A percentile compares a stretch with the other conserved stretches of the same genome.
Conservation (phyloP, 2,113 vertebrate species). For the Eudyptes chrysolophus region DNA sequence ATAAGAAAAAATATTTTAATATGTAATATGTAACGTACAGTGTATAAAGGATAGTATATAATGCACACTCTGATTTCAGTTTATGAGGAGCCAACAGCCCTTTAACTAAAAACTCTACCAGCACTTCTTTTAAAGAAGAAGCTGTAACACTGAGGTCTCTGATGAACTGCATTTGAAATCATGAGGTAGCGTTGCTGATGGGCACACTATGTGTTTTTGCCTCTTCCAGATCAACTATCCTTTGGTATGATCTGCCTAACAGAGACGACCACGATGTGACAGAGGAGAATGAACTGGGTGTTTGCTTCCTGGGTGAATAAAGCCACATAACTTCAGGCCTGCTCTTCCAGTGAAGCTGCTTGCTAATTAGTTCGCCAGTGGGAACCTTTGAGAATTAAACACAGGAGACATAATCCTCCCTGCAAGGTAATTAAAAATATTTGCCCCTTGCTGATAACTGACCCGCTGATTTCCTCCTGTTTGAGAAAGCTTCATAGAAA, state of each 20-base stretch:
- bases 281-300: not conserved
- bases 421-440: constrained; percentile 51
- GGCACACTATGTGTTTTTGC: not conserved
- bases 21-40: not conserved
- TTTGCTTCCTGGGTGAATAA: not conserved
- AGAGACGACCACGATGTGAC: not conserved
- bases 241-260: not conserved
- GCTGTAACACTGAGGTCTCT: not conserved
- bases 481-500: constrained; percentile 18
- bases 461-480: not conserved
- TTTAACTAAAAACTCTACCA: not conserved
- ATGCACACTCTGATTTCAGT: not conserved
- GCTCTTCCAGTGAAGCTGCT: not conserved
- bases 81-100: not conserved
- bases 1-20: not conserved
- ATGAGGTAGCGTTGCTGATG: not conserved
- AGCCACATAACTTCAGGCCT: not conserved
- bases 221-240: not conserved
- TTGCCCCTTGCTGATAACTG: constrained; percentile 42
- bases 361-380: constrained; percentile 35
- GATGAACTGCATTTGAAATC: not conserved
- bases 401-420: not conserved
- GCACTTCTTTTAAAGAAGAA: not conserved
- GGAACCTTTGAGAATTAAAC: not conserved
- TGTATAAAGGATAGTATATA: not conserved